A percentile compares a stretch with the other conserved stretches of the same genome.
phyloP scores from a whole-genome alignment of 2,797 vertebrate species.

The Myotis findleyi region DNA sequence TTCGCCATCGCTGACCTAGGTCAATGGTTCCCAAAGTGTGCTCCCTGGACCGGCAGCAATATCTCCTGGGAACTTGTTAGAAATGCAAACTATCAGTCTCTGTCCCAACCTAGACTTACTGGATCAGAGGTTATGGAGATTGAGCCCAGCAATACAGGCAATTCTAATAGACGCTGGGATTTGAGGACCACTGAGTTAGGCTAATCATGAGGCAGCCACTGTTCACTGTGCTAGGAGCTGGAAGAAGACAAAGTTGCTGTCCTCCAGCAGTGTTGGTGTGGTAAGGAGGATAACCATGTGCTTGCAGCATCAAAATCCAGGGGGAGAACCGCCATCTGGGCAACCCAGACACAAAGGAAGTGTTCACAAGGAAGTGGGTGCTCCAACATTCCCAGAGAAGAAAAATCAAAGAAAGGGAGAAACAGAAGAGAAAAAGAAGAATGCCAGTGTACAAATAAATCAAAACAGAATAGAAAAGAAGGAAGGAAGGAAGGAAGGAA shows the following conservation, averaged over 20 bases:
- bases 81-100: not conserved
- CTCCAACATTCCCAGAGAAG: not conserved
- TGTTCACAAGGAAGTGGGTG: not conserved
- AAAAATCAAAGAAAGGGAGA: not conserved
- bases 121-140: not conserved
- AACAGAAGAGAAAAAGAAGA: not conserved
- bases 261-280: not conserved
- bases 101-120: not conserved
- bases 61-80: not conserved
- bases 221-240: not conserved
- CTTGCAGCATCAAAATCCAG: not conserved
- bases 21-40: not conserved
- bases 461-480: not conserved
- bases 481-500: rapidly evolving
- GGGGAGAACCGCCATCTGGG: not conserved
- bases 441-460: not conserved
- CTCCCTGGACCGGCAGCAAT: not conserved
- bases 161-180: not conserved
- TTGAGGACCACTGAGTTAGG: not conserved
- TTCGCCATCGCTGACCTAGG: not conserved
- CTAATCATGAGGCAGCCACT: not conserved
- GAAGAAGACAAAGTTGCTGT: not conserved
- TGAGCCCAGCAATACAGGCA: not conserved
- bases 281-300: not conserved
- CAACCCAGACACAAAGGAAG: not conserved